These are phyloP conservation scores for Subacronicta megacephala DNA, from an alignment of 2,888 invertebrate genomes.

Conservation along the genomic window DNA sequence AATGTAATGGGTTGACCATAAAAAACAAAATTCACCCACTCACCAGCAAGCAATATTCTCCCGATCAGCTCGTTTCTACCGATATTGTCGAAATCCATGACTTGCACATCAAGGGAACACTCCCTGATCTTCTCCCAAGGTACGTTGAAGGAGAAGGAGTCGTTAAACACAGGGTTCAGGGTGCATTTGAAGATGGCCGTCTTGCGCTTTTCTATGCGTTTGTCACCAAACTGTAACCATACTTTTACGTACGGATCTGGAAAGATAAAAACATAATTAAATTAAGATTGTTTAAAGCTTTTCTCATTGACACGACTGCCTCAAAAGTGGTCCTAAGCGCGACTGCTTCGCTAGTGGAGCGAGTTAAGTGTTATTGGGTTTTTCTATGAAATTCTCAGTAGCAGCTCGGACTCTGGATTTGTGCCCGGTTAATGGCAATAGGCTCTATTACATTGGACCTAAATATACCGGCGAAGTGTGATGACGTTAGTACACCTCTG, in stretches of 20 bases:
- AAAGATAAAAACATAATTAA: constrained; percentile 56
- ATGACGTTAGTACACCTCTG: no score
- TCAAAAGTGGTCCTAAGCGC: no score
- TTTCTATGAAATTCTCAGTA: no score
- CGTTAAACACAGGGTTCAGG: constrained; percentile 98
- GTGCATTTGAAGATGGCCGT: constrained; percentile 98
- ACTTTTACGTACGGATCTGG: constrained; percentile 99
- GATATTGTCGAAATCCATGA: constrained; percentile 99
- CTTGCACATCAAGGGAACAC: constrained; percentile 96
- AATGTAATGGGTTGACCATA: not conserved
- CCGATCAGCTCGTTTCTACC: constrained; percentile 98
- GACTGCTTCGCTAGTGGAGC: no score
- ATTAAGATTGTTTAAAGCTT: no score
- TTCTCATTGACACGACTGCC: no score
- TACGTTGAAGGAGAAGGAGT: constrained; percentile 98
- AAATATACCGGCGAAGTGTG: no score
- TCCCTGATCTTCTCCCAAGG: constrained; percentile 99
- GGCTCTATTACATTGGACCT: no score
- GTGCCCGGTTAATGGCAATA: no score
- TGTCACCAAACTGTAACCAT: constrained; percentile 98
- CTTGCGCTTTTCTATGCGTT: constrained; percentile 98
- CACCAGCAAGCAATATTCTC: constrained; percentile 97
- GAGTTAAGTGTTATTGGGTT: no score
- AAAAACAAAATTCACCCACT: constrained; percentile 62
- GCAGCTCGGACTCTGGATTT: no score